A percentile compares a stretch with the other conserved stretches of the same genome.
These are phyloP conservation scores for Drosophila mimetica DNA, from an alignment of 2,888 invertebrate species.

Conservation along the genomic window DNA sequence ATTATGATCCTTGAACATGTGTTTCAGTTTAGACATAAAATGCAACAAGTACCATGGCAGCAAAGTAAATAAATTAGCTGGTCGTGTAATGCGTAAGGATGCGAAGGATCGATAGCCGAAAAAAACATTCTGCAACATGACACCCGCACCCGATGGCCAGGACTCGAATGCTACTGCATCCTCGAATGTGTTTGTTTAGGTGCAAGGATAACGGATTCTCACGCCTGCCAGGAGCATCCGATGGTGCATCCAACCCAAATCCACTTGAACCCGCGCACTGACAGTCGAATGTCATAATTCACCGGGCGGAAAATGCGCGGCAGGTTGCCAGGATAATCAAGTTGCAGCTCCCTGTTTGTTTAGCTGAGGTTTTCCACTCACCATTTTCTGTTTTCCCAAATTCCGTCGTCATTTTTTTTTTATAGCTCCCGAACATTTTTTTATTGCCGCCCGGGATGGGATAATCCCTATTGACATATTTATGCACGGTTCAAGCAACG, in stretches of 20 bases:
- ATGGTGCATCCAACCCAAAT: slow-evolving; percentile 11
- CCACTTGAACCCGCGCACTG: slow-evolving; percentile 72
- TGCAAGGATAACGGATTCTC: slow-evolving; percentile 75
- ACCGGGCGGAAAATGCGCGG: slow-evolving; percentile 65
- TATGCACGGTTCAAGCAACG: slow-evolving; percentile 70
- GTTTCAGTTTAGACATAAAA: slow-evolving; percentile 47
- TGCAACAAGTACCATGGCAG: slow-evolving; percentile 42
- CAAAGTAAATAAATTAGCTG: slow-evolving; percentile 71
- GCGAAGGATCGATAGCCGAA: slow-evolving; percentile 16
- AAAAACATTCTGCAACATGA: slow-evolving; percentile 57
- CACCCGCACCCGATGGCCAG: slow-evolving; percentile 49
- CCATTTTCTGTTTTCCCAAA: slow-evolving; percentile 1
- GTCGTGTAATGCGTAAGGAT: slow-evolving; percentile 29
- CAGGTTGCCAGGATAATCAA: slow-evolving; percentile 62
- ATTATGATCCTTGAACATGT: slow-evolving; percentile 50
- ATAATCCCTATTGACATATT: slow-evolving; percentile 76
- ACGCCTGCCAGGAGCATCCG: slow-evolving; percentile 53
- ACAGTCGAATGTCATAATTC: slow-evolving; percentile 79
- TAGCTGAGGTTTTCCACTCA: slow-evolving; percentile 54
- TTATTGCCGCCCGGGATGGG: slow-evolving; percentile 30
- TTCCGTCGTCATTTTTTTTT: too few relatives aligned
- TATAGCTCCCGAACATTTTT: slow-evolving; percentile 29
- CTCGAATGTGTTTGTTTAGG: slow-evolving; percentile 66
- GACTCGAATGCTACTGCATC: slow-evolving; percentile 57
- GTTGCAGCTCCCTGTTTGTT: slow-evolving; percentile 61